A percentile compares a stretch with the other conserved stretches of the same genome.
Evolutionary conservation across 2,888 invertebrate species (phyloP).

Genomic region (Macaria notata): DNA sequence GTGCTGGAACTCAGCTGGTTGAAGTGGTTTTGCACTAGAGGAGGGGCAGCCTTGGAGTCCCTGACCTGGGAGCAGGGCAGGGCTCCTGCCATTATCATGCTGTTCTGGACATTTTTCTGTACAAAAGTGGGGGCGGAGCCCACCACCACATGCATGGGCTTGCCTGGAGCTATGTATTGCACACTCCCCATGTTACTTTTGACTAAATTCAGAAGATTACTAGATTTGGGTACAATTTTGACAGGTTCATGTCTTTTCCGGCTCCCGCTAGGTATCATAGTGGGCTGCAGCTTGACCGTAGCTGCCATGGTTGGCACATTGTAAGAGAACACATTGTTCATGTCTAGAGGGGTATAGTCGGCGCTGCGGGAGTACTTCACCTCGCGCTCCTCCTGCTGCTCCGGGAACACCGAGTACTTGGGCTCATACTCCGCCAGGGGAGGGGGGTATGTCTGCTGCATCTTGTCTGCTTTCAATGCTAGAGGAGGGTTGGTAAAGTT

Average conservation of each 20-base stretch:
- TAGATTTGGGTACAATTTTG: constrained; percentile 65
- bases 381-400: constrained; percentile 68
- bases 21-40: constrained; percentile 57
- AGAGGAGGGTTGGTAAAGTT: constrained; percentile 52
- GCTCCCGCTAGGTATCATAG: constrained; percentile 44
- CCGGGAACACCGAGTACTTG: constrained; percentile 61
- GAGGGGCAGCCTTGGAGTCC: constrained; percentile 52
- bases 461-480: constrained; percentile 62
- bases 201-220: constrained; percentile 58
- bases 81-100: constrained; percentile 67
- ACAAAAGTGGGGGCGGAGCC: constrained; percentile 66
- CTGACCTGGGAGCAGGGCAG: constrained; percentile 54
- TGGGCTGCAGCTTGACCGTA: constrained; percentile 48
- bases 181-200: constrained; percentile 64
- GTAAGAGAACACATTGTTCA: constrained; percentile 54
- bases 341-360: constrained; percentile 63
- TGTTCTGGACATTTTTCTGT: constrained; percentile 73
- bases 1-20: constrained; percentile 56
- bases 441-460: constrained; percentile 54
- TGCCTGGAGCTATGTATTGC: constrained; percentile 62
- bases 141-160: constrained; percentile 66
- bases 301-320: constrained; percentile 51
- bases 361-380: constrained; percentile 72
- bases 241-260: constrained; percentile 57
- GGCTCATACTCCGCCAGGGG: constrained; percentile 58